Conservation (phyloP, 2,888 invertebrate genomes). For the Malacosoma neustria region DNA sequence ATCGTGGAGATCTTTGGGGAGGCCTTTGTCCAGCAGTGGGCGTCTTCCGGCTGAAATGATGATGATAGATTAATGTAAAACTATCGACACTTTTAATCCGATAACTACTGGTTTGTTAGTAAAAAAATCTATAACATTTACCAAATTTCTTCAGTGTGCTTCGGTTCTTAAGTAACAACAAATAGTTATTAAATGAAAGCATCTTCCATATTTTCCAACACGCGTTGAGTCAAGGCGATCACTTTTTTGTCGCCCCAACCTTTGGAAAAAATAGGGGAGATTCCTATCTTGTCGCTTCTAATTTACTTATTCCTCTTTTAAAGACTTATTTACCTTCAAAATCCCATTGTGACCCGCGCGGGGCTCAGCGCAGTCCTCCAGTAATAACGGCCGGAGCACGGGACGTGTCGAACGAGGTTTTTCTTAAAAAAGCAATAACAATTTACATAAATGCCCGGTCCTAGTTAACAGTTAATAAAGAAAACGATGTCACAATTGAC, state of each 20-base stretch:
- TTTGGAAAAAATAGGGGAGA: slow-evolving; percentile 78
- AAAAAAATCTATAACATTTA: too few relatives aligned
- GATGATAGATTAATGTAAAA: too few relatives aligned
- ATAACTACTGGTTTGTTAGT: too few relatives aligned
- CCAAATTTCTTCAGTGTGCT: too few relatives aligned
- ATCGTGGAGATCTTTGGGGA: too few relatives aligned
- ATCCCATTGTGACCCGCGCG: slow-evolving; percentile 70
- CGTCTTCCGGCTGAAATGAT: too few relatives aligned
- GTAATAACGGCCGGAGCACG: slow-evolving; percentile 57
- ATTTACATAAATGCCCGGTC: slow-evolving; percentile 72
- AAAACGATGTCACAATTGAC: slow-evolving; percentile 68
- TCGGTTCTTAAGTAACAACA: too few relatives aligned
- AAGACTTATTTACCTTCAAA: slow-evolving; percentile 83
- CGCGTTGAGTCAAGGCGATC: slow-evolving; percentile 56
- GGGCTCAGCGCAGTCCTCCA: slow-evolving; percentile 40
- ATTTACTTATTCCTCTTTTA: slow-evolving; percentile 86
- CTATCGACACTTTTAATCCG: too few relatives aligned
- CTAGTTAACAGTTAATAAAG: slow-evolving; percentile 75
- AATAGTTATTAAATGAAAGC: neutral
- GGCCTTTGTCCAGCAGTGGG: too few relatives aligned
- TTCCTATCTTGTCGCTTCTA: slow-evolving; percentile 86
- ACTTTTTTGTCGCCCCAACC: slow-evolving; percentile 64
- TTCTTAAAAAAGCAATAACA: slow-evolving; percentile 73
- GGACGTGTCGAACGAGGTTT: slow-evolving; percentile 69
- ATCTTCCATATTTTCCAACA: slow-evolving; percentile 35